Percentiles rank a stretch among this genome's conserved stretches.
Evolutionary conservation across 1,140 invertebrate genomes (phyloP).

Genomic region (Drosophila rhopaloa): DNA sequence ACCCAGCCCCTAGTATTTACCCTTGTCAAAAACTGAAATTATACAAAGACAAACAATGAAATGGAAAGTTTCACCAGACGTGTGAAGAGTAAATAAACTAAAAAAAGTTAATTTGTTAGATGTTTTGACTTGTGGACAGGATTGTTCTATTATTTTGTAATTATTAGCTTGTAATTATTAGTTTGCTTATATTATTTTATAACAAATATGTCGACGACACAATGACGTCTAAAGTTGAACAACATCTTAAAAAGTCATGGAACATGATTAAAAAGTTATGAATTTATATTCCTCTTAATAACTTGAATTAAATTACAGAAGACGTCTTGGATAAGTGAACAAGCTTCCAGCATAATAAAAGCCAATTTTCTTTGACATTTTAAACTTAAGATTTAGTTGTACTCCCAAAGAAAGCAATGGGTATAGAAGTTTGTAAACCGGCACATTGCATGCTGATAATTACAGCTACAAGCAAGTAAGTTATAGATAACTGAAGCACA

Average conservation of each 20-base stretch:
- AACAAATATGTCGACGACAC: too few species aligned
- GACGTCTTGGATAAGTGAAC: neutral
- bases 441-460: too few species aligned
- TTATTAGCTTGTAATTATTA: too few species aligned
- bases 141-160: neutral
- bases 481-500: too few species aligned
- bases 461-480: too few species aligned
- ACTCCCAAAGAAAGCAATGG: neutral
- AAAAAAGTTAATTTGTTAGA: constrained; percentile 21
- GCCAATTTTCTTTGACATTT: neutral
- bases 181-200: too few species aligned
- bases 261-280: neutral
- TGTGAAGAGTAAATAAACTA: constrained; percentile 32
- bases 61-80: constrained; percentile 38
- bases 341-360: too few species aligned
- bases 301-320: neutral
- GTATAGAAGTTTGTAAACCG: too few species aligned
- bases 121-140: constrained; percentile 2
- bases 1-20: constrained; percentile 3
- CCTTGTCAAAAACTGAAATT: constrained; percentile 7
- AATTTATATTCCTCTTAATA: neutral
- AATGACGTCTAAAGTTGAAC: neutral
- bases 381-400: neutral
- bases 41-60: constrained; percentile 31
- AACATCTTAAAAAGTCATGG: neutral